phyloP scores from a whole-genome alignment of 1,140 invertebrate species.

The Periplaneta americana region DNA sequence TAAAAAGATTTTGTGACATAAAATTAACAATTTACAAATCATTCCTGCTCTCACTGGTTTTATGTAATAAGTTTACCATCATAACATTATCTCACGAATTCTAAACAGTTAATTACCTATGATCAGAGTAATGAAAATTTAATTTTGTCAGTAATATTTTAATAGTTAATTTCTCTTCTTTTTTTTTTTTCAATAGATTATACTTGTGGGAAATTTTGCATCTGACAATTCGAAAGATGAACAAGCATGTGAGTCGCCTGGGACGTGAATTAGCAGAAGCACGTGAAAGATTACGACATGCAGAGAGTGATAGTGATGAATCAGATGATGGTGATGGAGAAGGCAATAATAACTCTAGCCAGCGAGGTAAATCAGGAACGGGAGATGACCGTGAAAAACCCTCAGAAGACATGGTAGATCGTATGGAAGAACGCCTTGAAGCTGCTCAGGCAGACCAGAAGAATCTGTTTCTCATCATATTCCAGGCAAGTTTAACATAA shows the following conservation, averaged over 20 bases:
- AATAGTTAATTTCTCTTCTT: background rate
- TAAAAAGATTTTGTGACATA: too few relatives aligned
- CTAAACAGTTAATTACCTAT: too few relatives aligned
- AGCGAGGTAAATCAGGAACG: conserved; percentile 20
- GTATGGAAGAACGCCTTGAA: conserved; percentile 94
- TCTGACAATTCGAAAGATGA: conserved; percentile 94
- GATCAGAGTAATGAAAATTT: too few relatives aligned
- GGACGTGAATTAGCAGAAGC: conserved; percentile 79
- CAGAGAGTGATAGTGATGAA: conserved; percentile 68
- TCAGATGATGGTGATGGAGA: conserved; percentile 65
- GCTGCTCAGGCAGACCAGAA: conserved; percentile 94
- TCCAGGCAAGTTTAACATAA: conserved; percentile 66
- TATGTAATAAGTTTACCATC: background rate
- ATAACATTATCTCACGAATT: too few relatives aligned
- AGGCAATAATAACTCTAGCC: conserved; percentile 30
- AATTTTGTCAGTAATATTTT: background rate
- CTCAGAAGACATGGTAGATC: conserved; percentile 83
- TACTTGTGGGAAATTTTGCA: conserved; percentile 98
- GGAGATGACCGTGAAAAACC: conserved; percentile 68
- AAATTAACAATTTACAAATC: too few relatives aligned
- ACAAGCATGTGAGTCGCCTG: conserved; percentile 88
- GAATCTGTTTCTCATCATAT: conserved; percentile 94
- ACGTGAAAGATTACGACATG: conserved; percentile 72
- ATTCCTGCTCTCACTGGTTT: too few relatives aligned
- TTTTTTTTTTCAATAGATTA: conserved; percentile 49